Percentiles rank a stretch among this genome's conserved stretches.
phyloP scores from a whole-genome alignment of 2,888 invertebrate species.

The Cosmia pyralina region DNA sequence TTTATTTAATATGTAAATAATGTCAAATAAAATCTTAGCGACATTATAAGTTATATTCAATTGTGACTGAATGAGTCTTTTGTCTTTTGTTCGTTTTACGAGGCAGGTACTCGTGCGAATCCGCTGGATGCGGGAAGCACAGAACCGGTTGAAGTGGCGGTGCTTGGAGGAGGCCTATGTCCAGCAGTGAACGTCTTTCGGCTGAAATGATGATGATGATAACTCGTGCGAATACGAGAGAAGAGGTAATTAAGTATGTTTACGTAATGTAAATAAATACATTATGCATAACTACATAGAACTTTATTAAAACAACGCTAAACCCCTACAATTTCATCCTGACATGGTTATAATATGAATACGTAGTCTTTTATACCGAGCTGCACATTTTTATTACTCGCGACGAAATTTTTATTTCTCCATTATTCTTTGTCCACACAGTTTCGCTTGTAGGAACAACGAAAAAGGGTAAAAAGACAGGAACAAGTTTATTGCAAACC shows the following conservation, averaged over 20 bases:
- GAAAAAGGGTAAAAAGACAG: constrained; percentile 31
- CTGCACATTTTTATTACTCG: constrained; percentile 42
- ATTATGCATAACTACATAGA: neutral
- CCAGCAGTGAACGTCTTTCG: no score
- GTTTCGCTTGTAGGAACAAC: constrained; percentile 12
- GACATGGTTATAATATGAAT: no score
- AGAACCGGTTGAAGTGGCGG: no score
- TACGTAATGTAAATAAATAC: neutral
- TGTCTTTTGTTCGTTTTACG: neutral
- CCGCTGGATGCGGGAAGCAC: no score
- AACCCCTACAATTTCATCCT: neutral
- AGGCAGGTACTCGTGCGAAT: neutral
- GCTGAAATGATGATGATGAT: no score
- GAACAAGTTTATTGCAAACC: constrained; percentile 51
- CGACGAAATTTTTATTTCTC: constrained; percentile 38
- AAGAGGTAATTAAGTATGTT: neutral
- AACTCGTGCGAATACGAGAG: neutral
- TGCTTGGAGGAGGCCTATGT: no score
- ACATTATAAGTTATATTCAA: neutral
- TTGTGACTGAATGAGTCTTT: neutral
- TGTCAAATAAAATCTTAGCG: no score
- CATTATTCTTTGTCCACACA: constrained; percentile 55
- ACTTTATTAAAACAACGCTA: neutral
- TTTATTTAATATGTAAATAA: no score
- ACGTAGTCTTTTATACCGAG: constrained; percentile 1